These are phyloP conservation scores for Bombus ignitus DNA, from an alignment of 1,140 invertebrate genomes.

Conservation along the genomic window DNA sequence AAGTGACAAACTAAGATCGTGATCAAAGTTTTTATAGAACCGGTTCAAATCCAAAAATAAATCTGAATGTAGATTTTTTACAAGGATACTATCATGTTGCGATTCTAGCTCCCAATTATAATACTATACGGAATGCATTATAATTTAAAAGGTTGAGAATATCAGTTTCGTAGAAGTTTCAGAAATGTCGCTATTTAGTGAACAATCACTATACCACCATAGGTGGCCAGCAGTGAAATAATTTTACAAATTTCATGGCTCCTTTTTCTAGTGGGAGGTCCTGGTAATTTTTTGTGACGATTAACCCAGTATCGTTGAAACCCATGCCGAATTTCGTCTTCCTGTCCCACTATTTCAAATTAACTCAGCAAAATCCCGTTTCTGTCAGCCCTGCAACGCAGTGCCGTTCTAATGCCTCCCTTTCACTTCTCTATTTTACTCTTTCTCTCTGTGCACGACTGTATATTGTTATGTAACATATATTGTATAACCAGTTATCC, in stretches of 20 bases:
- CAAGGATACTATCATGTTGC: too few species aligned
- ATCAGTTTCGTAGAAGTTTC: neutral
- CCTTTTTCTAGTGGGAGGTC: neutral
- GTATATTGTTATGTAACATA: constrained; percentile 36
- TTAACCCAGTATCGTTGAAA: constrained; percentile 42
- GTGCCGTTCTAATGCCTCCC: constrained; percentile 34
- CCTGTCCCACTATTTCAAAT: constrained; percentile 40
- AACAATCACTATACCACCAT: neutral
- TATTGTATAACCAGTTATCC: constrained; percentile 48
- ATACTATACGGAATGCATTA: neutral
- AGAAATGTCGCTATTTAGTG: too few species aligned
- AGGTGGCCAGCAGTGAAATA: constrained; percentile 20
- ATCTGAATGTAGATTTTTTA: neutral
- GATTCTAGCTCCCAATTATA: too few species aligned
- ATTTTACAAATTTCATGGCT: constrained; percentile 35
- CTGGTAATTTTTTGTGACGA: neutral
- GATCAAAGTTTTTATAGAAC: neutral
- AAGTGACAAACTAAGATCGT: too few species aligned
- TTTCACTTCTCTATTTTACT: constrained; percentile 38
- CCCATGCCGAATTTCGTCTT: constrained; percentile 57
- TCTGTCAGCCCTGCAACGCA: constrained; percentile 20
- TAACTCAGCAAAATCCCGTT: constrained; percentile 34
- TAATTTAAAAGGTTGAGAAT: neutral
- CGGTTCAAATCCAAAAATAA: neutral
- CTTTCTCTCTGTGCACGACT: neutral